A percentile compares a stretch with the other conserved stretches of the same genome.
These are phyloP conservation scores for Chouioia cunea DNA, from an alignment of 2,888 invertebrate species.

Conservation along the genomic window DNA sequence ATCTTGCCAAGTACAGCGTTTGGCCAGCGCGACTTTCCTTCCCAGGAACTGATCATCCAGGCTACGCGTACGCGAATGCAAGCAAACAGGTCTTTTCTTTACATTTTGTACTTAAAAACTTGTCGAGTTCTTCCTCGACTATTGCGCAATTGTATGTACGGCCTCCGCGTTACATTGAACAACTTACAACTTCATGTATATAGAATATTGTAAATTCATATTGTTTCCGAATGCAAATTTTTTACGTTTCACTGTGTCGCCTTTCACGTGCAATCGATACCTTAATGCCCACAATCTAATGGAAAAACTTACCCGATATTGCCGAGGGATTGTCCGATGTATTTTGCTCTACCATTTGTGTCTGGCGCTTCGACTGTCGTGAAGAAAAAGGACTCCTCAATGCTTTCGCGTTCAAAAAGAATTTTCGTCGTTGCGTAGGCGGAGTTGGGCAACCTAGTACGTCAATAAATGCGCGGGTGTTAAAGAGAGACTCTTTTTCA, in stretches of 20 bases:
- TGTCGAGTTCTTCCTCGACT: too few relatives aligned
- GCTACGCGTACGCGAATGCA: conserved; percentile 58
- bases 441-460: conserved; percentile 80
- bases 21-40: conserved; percentile 76
- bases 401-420: conserved; percentile 86
- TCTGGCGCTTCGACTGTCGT: conserved; percentile 60
- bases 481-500: not conserved
- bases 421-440: conserved; percentile 81
- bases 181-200: too few relatives aligned
- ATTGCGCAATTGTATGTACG: too few relatives aligned
- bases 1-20: conserved; percentile 89
- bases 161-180: too few relatives aligned
- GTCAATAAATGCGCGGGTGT: conserved; percentile 3
- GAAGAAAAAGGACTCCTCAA: conserved; percentile 81
- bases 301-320: conserved; percentile 76
- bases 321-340: conserved; percentile 76
- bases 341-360: conserved; percentile 55
- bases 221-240: too few relatives aligned
- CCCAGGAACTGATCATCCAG: conserved; percentile 69
- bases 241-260: not conserved
- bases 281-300: not conserved
- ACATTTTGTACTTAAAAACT: not conserved
- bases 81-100: conserved; percentile 18
- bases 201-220: too few relatives aligned
- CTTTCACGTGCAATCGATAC: not conserved